These are phyloP conservation scores for Bombylius discolor DNA, from an alignment of 2,888 invertebrate genomes.

Conservation along the genomic window DNA sequence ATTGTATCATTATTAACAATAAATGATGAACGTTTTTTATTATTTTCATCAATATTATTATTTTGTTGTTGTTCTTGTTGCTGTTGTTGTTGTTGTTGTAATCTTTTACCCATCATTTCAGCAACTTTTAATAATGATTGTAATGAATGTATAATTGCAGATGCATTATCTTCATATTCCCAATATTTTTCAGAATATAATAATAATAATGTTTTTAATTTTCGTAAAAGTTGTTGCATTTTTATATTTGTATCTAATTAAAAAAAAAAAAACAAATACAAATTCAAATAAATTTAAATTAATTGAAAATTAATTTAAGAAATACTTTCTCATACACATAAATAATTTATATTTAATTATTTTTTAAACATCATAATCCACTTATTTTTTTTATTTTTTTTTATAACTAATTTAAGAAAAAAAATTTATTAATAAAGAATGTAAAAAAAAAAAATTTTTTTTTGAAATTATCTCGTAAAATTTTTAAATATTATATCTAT, in stretches of 20 bases:
- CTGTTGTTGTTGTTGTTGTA: slow-evolving; percentile 10
- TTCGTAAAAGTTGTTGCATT: slow-evolving; percentile 7
- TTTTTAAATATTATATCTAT: too few species aligned
- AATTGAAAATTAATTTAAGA: too few species aligned
- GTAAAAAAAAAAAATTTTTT: too few species aligned
- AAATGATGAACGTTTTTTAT: not conserved
- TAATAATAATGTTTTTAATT: slow-evolving; percentile 29
- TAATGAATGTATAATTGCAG: slow-evolving; percentile 29
- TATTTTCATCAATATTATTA: not conserved
- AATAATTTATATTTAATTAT: too few species aligned
- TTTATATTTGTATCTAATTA: not conserved
- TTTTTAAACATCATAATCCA: too few species aligned
- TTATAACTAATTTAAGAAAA: too few species aligned
- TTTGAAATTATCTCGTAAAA: too few species aligned
- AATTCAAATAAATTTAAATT: too few species aligned
- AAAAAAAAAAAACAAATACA: not conserved
- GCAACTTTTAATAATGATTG: slow-evolving; percentile 34
- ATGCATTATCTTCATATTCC: slow-evolving; percentile 25
- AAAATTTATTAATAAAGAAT: too few species aligned
- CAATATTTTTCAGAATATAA: slow-evolving; percentile 24
- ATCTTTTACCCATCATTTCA: slow-evolving; percentile 21
- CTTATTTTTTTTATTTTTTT: too few species aligned
- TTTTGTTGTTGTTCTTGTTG: slow-evolving; percentile 9
- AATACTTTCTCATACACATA: too few species aligned
- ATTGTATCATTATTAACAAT: not conserved